Evolutionary conservation across 2,888 invertebrate species (phyloP), one percentile per base, ranked within the genome.

Genomic region (Oasisia sp.): DNA sequence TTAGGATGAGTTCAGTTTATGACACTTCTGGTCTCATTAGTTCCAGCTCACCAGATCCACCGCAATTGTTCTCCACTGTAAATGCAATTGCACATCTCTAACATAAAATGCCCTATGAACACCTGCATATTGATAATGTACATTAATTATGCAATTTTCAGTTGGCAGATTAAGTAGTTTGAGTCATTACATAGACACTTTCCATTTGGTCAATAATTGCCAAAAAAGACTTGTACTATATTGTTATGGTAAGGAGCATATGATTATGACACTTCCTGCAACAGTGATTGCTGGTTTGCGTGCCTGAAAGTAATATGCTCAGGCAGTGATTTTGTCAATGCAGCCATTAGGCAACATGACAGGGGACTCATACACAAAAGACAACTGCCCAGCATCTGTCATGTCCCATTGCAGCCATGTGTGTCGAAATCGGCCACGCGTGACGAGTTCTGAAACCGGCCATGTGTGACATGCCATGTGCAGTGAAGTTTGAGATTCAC

Each of bases 1-100:
- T 74, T 74, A 74, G n/a, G 74, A 74, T 74, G 74, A 74, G 74
- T n/a, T 74, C 74, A 27, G 74, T 74, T 74, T 74, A 74, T 74
- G 74, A 74, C 27, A 7, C n/a, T 7, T 74, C 74, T n/a, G 11
- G 14, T 56, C 74, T 3, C 74, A 74, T 74, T 74, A 74, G 74
- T 74, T 27, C 74, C n/a, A 74, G 14, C 74, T 74, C 27, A 74
- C 74, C 74, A 74, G 27, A 14, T 74, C 27, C 74, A 74, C 27
- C 74, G 27, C 74, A 74, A 27, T 74, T 74, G 74, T 74, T 74
- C 74, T 1, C 27, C 0, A 7, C 27, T n/a, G n/a, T 27, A 74
- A 74, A 74, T n/a, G 74, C n/a, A 7, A 74, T 74, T 74, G 74
- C 27, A 27, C 74, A 74, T 74, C 74, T 74, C 74, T 27, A 27